Conservation (phyloP, 2,888 invertebrate genomes). For the Drosophila kambysellisi region DNA sequence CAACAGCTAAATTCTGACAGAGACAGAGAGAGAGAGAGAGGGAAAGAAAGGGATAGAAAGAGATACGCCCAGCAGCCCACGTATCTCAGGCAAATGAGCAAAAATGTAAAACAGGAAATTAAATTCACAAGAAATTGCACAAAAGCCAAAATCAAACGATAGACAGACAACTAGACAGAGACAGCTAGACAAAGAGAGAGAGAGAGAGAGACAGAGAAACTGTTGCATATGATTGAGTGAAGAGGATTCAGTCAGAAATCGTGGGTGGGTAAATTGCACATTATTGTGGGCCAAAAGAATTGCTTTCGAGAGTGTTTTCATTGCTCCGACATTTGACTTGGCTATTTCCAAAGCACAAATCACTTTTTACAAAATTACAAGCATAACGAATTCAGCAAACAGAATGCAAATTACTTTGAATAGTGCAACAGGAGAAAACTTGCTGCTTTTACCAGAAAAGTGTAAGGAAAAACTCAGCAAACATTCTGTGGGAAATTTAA, state of each 20-base stretch:
- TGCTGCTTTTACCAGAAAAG: too few relatives aligned
- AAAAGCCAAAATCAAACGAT: slow-evolving; percentile 31
- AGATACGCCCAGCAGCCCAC: slow-evolving; percentile 7
- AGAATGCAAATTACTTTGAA: slow-evolving; percentile 3
- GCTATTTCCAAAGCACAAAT: slow-evolving; percentile 3
- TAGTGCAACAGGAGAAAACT: not conserved
- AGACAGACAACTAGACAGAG: not conserved
- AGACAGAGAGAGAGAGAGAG: slow-evolving; percentile 2
- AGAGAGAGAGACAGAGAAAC: slow-evolving; percentile 18
- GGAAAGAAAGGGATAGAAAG: not conserved
- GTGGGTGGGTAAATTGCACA: slow-evolving; percentile 16
- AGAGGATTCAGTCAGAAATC: not conserved
- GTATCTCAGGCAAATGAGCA: slow-evolving; percentile 38
- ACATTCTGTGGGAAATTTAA: not conserved
- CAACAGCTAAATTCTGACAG: slow-evolving; percentile 13
- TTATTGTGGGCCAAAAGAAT: slow-evolving; percentile 14
- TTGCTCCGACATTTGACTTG: slow-evolving; percentile 10
- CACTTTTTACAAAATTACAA: slow-evolving; percentile 4
- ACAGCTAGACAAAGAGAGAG: not conserved
- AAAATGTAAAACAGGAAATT: slow-evolving; percentile 71
- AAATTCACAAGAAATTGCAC: slow-evolving; percentile 74
- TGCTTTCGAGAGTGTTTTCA: slow-evolving; percentile 2
- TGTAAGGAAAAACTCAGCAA: not conserved
- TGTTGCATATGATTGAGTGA: slow-evolving; percentile 44
- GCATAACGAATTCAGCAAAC: not conserved